Conservation (phyloP, 2,888 invertebrate species). For the Eueremaeus valkanovi region DNA sequence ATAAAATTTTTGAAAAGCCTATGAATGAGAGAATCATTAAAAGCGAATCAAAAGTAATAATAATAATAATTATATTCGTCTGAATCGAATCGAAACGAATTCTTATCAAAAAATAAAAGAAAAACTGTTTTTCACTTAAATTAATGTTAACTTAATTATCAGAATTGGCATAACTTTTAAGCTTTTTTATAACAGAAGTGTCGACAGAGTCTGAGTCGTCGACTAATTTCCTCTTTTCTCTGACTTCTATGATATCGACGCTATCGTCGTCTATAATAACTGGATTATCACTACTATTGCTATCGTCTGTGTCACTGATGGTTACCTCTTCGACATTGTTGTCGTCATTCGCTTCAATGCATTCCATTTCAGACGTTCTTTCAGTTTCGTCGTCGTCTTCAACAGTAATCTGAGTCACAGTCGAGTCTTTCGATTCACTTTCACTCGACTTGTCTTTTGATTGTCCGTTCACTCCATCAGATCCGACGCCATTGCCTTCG, state of each 20-base stretch:
- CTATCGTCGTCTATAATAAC: conserved; percentile 24
- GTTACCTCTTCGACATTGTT: conserved; percentile 19
- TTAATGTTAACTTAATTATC: background rate
- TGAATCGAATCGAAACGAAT: no score
- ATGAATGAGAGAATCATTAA: no score
- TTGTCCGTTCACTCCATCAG: background rate
- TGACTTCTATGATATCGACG: conserved; percentile 27
- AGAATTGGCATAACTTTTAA: background rate
- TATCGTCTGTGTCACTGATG: conserved; percentile 30
- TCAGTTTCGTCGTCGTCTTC: background rate
- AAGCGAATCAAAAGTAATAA: no score
- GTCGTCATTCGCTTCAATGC: background rate
- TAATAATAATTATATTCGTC: no score
- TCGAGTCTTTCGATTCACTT: background rate
- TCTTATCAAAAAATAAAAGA: background rate
- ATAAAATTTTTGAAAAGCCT: no score
- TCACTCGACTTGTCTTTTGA: background rate
- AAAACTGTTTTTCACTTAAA: background rate
- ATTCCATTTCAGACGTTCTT: background rate
- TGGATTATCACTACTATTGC: background rate
- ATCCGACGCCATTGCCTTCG: background rate
- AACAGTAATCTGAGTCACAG: background rate
- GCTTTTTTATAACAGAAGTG: background rate
- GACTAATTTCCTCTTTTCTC: conserved; percentile 8
- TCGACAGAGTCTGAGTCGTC: background rate